phyloP scores from a whole-genome alignment of 1,140 invertebrate species.

The Bathynomus jamesi region DNA sequence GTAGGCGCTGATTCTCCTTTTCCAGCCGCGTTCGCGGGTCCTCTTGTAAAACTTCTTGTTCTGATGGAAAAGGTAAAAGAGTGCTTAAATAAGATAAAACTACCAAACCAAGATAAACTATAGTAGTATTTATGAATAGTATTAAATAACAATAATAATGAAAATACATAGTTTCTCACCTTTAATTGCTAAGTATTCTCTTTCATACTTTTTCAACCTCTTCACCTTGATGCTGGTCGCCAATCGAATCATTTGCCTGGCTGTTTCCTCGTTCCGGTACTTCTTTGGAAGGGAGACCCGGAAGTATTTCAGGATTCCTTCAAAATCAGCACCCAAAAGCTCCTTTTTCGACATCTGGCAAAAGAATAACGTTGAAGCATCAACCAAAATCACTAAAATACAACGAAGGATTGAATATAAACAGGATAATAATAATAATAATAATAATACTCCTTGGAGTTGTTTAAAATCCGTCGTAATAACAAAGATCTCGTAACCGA shows the following conservation, averaged over 20 bases:
- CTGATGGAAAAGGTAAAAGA: constrained; percentile 3
- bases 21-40: constrained; percentile 45
- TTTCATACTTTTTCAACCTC: constrained; percentile 90
- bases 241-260: constrained; percentile 76
- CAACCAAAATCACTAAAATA: too few species aligned
- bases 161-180: too few species aligned
- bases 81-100: too few species aligned
- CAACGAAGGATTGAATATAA: too few species aligned
- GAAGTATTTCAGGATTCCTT: constrained; percentile 84
- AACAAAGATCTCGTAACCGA: too few species aligned
- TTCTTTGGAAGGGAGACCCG: constrained; percentile 93
- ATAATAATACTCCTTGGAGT: too few species aligned
- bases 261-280: constrained; percentile 81
- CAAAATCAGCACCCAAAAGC: constrained; percentile 90
- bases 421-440: too few species aligned
- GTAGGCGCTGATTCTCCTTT: constrained; percentile 51
- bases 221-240: constrained; percentile 88
- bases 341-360: constrained; percentile 82
- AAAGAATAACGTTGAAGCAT: too few species aligned
- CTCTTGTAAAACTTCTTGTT: constrained; percentile 28
- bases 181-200: constrained; percentile 78
- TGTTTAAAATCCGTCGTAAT: too few species aligned
- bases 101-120: too few species aligned
- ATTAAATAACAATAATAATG: too few species aligned
- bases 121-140: too few species aligned